Percentiles rank a stretch among this genome's conserved stretches.
Evolutionary conservation across 30 jellyfish, hydroid and myxozoan species (phyloP).

Genomic region (Catostylus mosaicus): DNA sequence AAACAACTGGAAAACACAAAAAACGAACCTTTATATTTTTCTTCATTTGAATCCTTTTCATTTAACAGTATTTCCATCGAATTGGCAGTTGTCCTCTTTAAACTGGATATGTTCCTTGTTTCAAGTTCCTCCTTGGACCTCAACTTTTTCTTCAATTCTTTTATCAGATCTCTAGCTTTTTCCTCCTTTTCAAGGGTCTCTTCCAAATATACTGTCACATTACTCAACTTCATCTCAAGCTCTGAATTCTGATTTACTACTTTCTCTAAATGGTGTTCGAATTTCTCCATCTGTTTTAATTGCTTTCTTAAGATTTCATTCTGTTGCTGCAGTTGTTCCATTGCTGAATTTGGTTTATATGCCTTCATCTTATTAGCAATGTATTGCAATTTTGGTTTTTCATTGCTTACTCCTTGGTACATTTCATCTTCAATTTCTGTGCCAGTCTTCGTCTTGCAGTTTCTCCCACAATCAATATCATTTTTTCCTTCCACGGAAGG

Average conservation of each 20-base stretch:
- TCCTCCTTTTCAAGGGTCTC: not conserved
- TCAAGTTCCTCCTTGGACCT: too few relatives aligned
- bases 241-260: not conserved
- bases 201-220: conserved; percentile 13
- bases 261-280: not conserved
- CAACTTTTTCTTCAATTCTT: not conserved
- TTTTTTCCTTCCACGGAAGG: too few relatives aligned
- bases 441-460: not conserved
- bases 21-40: too few relatives aligned
- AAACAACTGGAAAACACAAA: too few relatives aligned
- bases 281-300: not conserved
- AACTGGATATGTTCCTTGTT: too few relatives aligned
- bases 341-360: not conserved
- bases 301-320: not conserved
- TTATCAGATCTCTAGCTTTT: not conserved
- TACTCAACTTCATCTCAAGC: not conserved
- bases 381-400: too few relatives aligned
- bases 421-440: too few relatives aligned
- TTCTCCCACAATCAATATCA: too few relatives aligned
- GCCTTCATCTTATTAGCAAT: not conserved
- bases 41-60: not conserved
- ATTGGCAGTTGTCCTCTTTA: too few relatives aligned
- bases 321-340: not conserved
- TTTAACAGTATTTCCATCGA: too few relatives aligned
- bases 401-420: not conserved